Conservation (phyloP, 2,113 vertebrate genomes). For the Nesospiza acunhae region DNA sequence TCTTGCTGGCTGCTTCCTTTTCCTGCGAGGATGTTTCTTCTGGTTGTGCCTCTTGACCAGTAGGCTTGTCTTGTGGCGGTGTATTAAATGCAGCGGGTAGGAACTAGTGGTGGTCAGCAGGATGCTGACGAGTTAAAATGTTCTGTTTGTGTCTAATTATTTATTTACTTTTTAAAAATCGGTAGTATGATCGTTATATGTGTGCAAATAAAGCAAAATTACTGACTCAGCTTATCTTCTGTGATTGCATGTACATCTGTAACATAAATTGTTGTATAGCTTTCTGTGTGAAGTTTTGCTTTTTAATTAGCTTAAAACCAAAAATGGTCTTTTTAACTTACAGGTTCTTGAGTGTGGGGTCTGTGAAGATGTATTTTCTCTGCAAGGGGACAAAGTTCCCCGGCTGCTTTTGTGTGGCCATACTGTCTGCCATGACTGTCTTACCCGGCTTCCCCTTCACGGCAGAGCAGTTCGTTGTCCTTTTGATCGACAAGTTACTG, state of each 20-base stretch:
- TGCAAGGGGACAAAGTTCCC: conserved; percentile 97
- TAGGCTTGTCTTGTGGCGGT: neutral
- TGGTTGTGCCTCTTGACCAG: neutral
- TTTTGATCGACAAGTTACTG: conserved; percentile 96
- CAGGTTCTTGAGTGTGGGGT: conserved; percentile 97
- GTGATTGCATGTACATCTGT: neutral
- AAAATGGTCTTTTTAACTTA: neutral
- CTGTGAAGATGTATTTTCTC: conserved; percentile 96
- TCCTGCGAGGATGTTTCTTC: neutral
- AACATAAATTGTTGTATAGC: neutral
- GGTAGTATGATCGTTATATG: accelerated
- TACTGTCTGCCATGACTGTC: conserved; percentile 96
- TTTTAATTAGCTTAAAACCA: neutral
- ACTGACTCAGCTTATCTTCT: neutral
- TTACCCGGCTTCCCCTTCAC: conserved; percentile 92
- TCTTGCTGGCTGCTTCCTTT: neutral
- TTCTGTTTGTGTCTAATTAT: neutral
- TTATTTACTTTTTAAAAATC: neutral
- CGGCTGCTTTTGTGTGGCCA: conserved; percentile 94
- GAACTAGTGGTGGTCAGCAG: neutral
- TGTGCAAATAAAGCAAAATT: neutral
- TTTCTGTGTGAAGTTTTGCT: neutral
- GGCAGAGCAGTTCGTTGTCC: conserved; percentile 94
- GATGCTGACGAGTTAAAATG: neutral
- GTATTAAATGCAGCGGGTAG: neutral